Conservation (phyloP, 2,888 invertebrate genomes). For the Lepidocyrtoides sp. region DNA sequence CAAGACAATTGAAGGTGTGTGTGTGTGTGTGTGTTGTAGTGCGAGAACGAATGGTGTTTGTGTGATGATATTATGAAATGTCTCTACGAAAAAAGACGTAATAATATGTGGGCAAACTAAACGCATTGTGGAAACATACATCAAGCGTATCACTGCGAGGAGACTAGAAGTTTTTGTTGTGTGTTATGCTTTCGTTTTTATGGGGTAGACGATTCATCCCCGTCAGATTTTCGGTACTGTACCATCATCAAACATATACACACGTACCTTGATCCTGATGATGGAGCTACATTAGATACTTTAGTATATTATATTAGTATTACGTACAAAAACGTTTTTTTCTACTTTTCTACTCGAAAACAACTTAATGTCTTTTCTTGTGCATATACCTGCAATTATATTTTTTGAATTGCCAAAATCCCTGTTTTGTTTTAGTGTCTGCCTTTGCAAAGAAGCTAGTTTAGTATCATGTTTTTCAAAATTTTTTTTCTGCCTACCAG, state of each 20-base stretch:
- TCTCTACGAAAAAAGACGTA: conserved; percentile 34
- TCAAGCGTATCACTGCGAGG: neutral
- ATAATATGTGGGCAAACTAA: conserved; percentile 37
- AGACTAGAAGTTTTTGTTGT: too few species aligned
- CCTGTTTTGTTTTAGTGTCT: neutral
- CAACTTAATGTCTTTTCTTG: neutral
- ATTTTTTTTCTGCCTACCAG: neutral
- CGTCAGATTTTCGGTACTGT: conserved; percentile 57
- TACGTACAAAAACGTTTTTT: neutral
- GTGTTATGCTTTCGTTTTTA: conserved; percentile 35
- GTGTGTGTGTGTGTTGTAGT: neutral
- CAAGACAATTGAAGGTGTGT: conserved; percentile 24
- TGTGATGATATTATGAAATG: conserved; percentile 50
- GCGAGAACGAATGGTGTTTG: neutral
- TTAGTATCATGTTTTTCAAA: neutral
- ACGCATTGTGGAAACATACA: conserved; percentile 10
- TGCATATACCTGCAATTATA: neutral
- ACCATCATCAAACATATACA: neutral
- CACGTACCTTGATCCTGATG: neutral
- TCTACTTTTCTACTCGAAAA: neutral
- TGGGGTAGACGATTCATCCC: conserved; percentile 51
- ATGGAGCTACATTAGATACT: neutral
- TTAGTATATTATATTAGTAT: neutral
- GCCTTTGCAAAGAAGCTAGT: neutral
- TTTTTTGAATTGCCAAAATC: conserved; percentile 12